Evolutionary conservation across 2,797 vertebrate genomes (phyloP), one percentile per base, ranked within the genome.

Genomic region (Channa striata): DNA sequence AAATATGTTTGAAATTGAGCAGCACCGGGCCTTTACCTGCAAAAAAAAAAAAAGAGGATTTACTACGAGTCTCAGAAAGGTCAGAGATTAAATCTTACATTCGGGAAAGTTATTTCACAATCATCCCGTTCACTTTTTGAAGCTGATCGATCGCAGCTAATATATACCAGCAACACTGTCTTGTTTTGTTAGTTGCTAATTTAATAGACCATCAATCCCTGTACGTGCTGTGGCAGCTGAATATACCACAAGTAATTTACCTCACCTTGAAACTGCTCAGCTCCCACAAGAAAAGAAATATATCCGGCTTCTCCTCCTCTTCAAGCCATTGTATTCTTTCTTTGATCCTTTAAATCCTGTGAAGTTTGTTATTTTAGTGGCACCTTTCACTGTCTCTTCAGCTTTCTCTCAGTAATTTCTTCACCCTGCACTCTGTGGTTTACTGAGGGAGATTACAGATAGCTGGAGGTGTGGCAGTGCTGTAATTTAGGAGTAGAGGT

Each of bases 261-360:
- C 89, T 93, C 80, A 88, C 91, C 87, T 91, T 86, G 71, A 87
- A 85, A 73, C 77, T 76, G 68, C 69, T 82, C 23, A 37, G 72
- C 70, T 84, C 82, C 73, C 59, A 37, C 58, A 44, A 60, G 42
- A 46, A 51, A 68, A 65, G 36, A 84, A 83, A 82, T 58, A 39
- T 46, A 58, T 78, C 83, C 84, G 53, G 59, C 21, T 82, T 64
- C 54, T 65, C 64, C 49, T 70, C 36, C 59, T 23, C 71, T 71
- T 88, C 68, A 87, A 54, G 78, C 59, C 82, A 85, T 88, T 76
- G 52, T 74, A 20, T 59, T 61, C 37, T 59, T 34, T 42, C 43
- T 80, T 78, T 77, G 61, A 69, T 53, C 56, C 48, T 62, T 69
- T 79, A 67, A 85, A 69, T 79, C 66, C 57, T 48, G 34, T 33